Percentiles rank a stretch among this genome's conserved stretches.
phyloP scores from a whole-genome alignment of 2,888 invertebrate species.

The Mechanitis mazaeus region DNA sequence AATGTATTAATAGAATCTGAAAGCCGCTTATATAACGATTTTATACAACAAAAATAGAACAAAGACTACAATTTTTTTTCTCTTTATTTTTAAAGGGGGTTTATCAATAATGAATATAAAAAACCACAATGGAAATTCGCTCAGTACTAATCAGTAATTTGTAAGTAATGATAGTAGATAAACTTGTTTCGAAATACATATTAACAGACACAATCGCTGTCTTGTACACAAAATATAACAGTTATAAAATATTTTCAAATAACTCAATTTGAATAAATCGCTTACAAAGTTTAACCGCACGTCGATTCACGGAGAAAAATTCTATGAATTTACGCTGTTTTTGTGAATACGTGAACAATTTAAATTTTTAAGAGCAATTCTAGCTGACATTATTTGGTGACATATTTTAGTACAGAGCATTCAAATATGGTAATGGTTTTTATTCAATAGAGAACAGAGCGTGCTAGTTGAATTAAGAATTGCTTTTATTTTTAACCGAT shows the following conservation, averaged over 20 bases:
- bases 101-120: too few relatives aligned
- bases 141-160: neutral
- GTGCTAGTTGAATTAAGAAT: too few relatives aligned
- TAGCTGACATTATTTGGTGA: neutral
- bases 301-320: constrained; percentile 11
- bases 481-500: too few relatives aligned
- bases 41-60: too few relatives aligned
- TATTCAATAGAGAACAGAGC: neutral
- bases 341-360: constrained; percentile 10
- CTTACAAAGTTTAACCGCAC: constrained; percentile 20
- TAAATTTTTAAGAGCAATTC: constrained; percentile 5
- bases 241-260: constrained; percentile 19
- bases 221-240: constrained; percentile 11
- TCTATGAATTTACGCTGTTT: constrained; percentile 9
- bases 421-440: neutral
- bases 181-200: neutral
- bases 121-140: neutral
- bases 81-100: too few relatives aligned
- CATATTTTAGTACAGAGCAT: neutral
- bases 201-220: neutral
- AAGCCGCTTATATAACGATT: too few relatives aligned
- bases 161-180: neutral
- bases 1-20: too few relatives aligned
- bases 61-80: too few relatives aligned
- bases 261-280: constrained; percentile 22